Conservation (phyloP, 2,888 invertebrate genomes). For the Carcina quercana region DNA sequence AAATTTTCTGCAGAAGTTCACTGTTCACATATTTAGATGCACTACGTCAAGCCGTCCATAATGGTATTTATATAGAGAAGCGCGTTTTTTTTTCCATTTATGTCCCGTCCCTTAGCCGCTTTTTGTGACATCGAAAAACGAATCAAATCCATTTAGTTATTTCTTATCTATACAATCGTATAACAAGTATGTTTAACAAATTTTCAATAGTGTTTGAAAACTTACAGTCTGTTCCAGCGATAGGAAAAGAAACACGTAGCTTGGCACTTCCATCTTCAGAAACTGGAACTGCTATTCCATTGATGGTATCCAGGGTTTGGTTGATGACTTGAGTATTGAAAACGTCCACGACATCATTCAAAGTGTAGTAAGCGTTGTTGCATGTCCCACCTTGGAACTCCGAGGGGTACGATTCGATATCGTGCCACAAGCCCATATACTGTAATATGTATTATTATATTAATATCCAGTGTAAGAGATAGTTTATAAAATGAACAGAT, state of each 20-base stretch:
- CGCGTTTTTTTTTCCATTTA: too few relatives aligned
- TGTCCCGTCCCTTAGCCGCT: too few relatives aligned
- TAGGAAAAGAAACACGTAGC: slow-evolving; percentile 76
- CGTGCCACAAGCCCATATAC: slow-evolving; percentile 44
- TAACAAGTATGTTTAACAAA: too few relatives aligned
- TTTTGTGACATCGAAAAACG: too few relatives aligned
- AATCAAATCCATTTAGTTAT: too few relatives aligned
- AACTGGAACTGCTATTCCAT: slow-evolving; percentile 30
- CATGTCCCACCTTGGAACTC: slow-evolving; percentile 42
- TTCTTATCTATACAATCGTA: too few relatives aligned
- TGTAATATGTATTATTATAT: slow-evolving; percentile 16
- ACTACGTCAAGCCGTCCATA: too few relatives aligned
- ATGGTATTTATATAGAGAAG: too few relatives aligned
- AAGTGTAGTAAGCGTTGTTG: slow-evolving; percentile 34
- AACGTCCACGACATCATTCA: slow-evolving; percentile 23
- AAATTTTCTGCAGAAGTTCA: too few relatives aligned
- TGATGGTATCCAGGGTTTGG: slow-evolving; percentile 32
- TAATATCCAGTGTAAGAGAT: not conserved
- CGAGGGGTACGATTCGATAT: slow-evolving; percentile 38
- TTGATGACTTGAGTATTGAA: slow-evolving; percentile 40
- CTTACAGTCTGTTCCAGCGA: slow-evolving; percentile 46
- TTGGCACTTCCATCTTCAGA: slow-evolving; percentile 74
- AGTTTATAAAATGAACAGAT: too few relatives aligned
- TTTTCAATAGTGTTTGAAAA: too few relatives aligned
- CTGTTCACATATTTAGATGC: too few relatives aligned